These are phyloP conservation scores for Loripinus fragilis DNA, from an alignment of 2,888 invertebrate species.

Conservation along the genomic window DNA sequence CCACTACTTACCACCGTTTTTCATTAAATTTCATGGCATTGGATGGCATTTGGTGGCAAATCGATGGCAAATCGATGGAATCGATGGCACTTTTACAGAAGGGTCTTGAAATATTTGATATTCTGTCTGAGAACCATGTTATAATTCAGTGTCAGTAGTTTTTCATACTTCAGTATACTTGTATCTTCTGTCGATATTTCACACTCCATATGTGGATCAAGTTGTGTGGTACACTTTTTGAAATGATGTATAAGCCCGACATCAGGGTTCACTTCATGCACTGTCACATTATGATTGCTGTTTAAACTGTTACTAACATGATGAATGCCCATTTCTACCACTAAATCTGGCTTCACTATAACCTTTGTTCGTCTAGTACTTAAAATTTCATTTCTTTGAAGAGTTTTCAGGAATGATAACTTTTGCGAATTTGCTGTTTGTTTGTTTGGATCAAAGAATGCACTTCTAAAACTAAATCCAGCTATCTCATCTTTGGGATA, in stretches of 20 bases:
- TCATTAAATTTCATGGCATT: too few species aligned
- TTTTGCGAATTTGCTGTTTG: conserved; percentile 56
- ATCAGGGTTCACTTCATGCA: conserved; percentile 47
- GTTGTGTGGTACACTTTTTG: conserved; percentile 63
- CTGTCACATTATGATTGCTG: conserved; percentile 5
- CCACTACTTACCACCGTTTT: too few species aligned
- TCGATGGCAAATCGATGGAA: too few species aligned
- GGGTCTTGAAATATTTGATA: conserved; percentile 45
- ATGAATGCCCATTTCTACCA: conserved; percentile 78
- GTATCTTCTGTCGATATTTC: conserved; percentile 55
- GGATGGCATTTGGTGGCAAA: too few species aligned
- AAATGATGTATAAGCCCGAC: conserved; percentile 74
- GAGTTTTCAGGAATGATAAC: conserved; percentile 68
- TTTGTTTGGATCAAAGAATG: conserved; percentile 72
- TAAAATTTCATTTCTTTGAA: conserved; percentile 60
- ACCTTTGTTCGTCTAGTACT: conserved; percentile 71
- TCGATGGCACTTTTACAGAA: too few species aligned
- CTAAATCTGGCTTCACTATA: conserved; percentile 66
- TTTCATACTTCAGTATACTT: conserved; percentile 63
- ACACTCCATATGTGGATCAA: conserved; percentile 70
- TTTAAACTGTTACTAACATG: conserved; percentile 64
- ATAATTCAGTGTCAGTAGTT: conserved; percentile 53
- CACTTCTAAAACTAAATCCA: conserved; percentile 76
- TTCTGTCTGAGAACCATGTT: conserved; percentile 50
- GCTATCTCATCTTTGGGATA: conserved; percentile 34